phyloP scores from a whole-genome alignment of 2,888 invertebrate genomes.

The Parnassius smintheus region DNA sequence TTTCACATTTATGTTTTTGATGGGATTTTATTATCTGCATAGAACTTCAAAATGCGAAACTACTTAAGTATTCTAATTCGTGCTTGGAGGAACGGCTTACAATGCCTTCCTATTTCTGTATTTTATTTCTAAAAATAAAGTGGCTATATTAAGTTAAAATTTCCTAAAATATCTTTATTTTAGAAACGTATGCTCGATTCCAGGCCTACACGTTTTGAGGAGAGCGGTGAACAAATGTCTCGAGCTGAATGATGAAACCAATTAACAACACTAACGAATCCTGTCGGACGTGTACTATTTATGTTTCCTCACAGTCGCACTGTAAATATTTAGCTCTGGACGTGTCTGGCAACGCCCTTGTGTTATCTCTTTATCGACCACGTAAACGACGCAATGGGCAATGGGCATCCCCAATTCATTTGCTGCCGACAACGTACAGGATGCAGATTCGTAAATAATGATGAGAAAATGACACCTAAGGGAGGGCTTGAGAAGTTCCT shows the following conservation, averaged over 20 bases:
- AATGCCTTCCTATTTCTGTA: not conserved
- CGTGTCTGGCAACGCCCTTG: slow-evolving; percentile 70
- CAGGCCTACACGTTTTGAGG: slow-evolving; percentile 27
- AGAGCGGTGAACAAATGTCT: slow-evolving; percentile 40
- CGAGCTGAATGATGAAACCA: slow-evolving; percentile 69
- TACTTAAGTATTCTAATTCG: not conserved
- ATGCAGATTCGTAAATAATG: slow-evolving; percentile 64
- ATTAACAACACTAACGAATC: slow-evolving; percentile 72
- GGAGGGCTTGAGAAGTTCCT: slow-evolving; percentile 53
- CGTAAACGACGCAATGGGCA: slow-evolving; percentile 54
- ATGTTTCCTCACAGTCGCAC: slow-evolving; percentile 71
- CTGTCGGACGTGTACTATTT: slow-evolving; percentile 70
- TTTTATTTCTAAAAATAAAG: too few species aligned
- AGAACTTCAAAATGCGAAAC: not conserved
- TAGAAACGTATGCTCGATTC: slow-evolving; percentile 2
- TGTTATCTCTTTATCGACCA: slow-evolving; percentile 64
- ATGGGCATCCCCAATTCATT: slow-evolving; percentile 42
- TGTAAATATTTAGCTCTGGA: slow-evolving; percentile 75
- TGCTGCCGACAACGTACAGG: slow-evolving; percentile 49
- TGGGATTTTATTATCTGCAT: too few species aligned
- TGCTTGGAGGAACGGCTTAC: not conserved
- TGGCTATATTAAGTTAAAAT: too few species aligned
- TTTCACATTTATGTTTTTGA: too few species aligned
- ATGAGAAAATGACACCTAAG: slow-evolving; percentile 60
- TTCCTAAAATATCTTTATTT: not conserved